These are phyloP conservation scores for Hemicordylus capensis DNA, from an alignment of 2,113 vertebrate genomes.

Conservation along the genomic window DNA sequence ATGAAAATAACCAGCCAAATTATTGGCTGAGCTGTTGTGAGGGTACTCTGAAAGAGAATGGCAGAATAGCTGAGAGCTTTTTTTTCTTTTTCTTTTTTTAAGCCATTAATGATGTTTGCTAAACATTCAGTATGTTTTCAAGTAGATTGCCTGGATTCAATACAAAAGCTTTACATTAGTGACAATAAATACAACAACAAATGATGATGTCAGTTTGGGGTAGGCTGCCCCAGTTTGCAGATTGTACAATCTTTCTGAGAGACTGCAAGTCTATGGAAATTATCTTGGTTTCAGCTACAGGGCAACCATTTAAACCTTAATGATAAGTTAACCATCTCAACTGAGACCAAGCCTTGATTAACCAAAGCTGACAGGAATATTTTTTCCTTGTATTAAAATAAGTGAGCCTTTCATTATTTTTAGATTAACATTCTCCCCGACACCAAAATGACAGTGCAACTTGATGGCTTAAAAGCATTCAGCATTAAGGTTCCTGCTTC, in stretches of 20 bases:
- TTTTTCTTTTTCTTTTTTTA: no score
- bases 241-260: slow-evolving; percentile 10
- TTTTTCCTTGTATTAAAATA: slow-evolving; percentile 40
- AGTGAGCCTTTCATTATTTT: slow-evolving; percentile 30
- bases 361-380: slow-evolving; percentile 1
- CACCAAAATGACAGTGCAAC: background rate
- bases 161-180: background rate
- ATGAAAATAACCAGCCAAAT: background rate
- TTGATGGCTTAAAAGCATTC: slow-evolving; percentile 1
- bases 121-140: background rate
- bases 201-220: background rate
- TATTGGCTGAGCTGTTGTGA: background rate
- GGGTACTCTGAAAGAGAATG: background rate
- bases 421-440: slow-evolving; percentile 17
- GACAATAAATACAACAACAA: slow-evolving; percentile 1
- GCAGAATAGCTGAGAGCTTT: background rate
- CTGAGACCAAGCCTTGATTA: slow-evolving; percentile 30
- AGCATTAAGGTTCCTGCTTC: background rate
- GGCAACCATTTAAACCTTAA: slow-evolving; percentile 7
- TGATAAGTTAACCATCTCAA: slow-evolving; percentile 11
- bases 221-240: slow-evolving; percentile 16
- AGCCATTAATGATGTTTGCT: no score
- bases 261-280: background rate
- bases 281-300: slow-evolving; percentile 10
- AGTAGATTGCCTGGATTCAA: background rate